Base-by-base conservation (phyloP, 2,888 invertebrate species). In the Villa cingulata region DNA sequence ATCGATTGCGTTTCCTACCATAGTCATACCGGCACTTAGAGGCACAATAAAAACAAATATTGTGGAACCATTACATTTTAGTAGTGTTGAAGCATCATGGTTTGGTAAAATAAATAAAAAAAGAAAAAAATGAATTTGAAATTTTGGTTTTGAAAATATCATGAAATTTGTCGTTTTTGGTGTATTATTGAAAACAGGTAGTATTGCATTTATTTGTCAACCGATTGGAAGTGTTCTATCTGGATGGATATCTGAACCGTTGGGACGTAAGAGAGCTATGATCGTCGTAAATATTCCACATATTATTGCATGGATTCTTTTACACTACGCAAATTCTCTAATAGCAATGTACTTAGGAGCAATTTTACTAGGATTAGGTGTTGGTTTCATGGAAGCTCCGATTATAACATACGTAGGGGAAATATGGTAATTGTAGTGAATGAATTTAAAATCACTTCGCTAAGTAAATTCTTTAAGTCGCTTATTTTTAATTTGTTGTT, bases 381-480 rank as follows among this genome's bases (percentile, higher is more conserved):
- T 74, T 4, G 76, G 77, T 0, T 68, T 77, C 16, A 75, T 77
- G 76, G 76, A 77, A 56, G 76, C 75, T 0, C 76, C 77, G 0
- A 73, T 75, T 2, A 64, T 77, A n/a, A 76, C 76, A 2, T 77
- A 77, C 51, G 71, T 77, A n/a, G 77, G 77, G 2, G 77, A 77
- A 68, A 68, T 77, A 36, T 72, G 72, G 74, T 74, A 54, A n/a
- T n/a, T 23, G 19, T 4, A 39, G n/a, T n/a, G 14, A 4, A 44
- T 27, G 17, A 2, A 38, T 38, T 32, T 42, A 29, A 15, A 17
- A 16, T 29, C 20, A 34, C 3, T 16, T 6, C 17, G 32, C 7
- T 14, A 43, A 40, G 15, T 45, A 3, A 17, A 36, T 43, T 45
- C 6, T n/a, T 14, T 19, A 17, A n/a, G 23, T 6, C 23, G 23